Evolutionary conservation across 2,797 vertebrate genomes (phyloP), one percentile per base, ranked within the genome.

Genomic region (Pteropus rufus): DNA sequence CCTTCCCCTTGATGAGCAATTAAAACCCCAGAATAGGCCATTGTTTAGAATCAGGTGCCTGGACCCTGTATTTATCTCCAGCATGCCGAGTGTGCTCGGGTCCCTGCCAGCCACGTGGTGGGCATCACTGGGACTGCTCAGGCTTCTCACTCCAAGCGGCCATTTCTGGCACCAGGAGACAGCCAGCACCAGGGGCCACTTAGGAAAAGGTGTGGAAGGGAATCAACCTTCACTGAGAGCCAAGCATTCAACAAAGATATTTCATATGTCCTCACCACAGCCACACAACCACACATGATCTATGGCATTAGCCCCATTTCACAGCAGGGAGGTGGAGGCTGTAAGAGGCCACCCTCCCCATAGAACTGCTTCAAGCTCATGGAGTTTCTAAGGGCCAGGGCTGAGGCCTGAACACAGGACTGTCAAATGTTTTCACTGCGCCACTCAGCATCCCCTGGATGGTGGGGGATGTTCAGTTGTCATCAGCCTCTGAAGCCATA

Each of bases 31-130:
- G 96, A 97, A 97, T 97, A 97, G 95, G 87, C 83, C 89, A 94
- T 97, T 97, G 95, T 97, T 93, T 81, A 65, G 84, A 88, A 77
- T 94, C 95, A 97, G 96, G 96, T 96, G 97, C 89, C 93, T 70
- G 80, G 83, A 88, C 95, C 96, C 93, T 87, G 65, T 96, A 79
- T 93, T 97, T 96, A 94, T 95, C 86, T 93, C 92, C 44, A 87
- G 34, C 3, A 0, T 65, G 89, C 76, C 14, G 15, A 62, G 69
- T 83, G 58, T 89, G 62, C 72, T 36, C 1, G 2, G 62, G 89
- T 21, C 83, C 70, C 75, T 93, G 97, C 97, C 96, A 96, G 84
- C 91, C 94, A 92, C 18, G 6, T 54, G 83, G 88, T n/a, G 9
- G 83, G 75, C 69, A 81, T 93, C 49, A 0, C 10, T 75, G 58